Conservation (phyloP, 2,888 invertebrate genomes). For the Xanthorhoe spadicearia region DNA sequence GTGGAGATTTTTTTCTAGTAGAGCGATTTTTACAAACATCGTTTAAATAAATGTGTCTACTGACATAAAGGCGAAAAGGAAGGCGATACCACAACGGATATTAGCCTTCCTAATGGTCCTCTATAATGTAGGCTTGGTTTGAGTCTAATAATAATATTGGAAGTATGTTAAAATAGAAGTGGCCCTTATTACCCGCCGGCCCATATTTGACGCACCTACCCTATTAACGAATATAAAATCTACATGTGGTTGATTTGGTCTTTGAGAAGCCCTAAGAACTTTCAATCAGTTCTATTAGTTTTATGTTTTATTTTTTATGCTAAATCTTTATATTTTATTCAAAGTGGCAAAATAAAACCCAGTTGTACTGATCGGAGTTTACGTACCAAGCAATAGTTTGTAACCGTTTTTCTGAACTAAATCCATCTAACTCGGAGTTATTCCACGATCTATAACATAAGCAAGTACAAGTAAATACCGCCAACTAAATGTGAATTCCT, state of each 20-base stretch:
- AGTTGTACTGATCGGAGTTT: neutral
- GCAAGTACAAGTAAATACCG: neutral
- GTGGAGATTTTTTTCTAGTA: too few species aligned
- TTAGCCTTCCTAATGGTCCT: too few species aligned
- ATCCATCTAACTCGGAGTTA: neutral
- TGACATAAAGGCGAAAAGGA: too few species aligned
- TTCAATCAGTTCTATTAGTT: constrained; percentile 8
- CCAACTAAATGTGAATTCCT: neutral
- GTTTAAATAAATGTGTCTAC: too few species aligned
- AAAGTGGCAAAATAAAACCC: neutral
- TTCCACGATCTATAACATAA: neutral
- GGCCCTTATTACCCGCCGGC: too few species aligned
- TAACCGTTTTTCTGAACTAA: too few species aligned
- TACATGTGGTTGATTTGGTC: neutral
- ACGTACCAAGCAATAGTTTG: neutral
- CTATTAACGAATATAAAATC: neutral
- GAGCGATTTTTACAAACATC: too few species aligned
- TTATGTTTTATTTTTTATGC: neutral
- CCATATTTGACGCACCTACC: too few species aligned
- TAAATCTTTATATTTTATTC: constrained; percentile 14
- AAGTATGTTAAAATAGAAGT: too few species aligned
- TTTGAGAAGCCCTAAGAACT: constrained; percentile 4
- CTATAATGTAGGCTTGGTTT: too few species aligned
- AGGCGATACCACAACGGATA: too few species aligned
- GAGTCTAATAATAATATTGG: too few species aligned